A percentile compares a stretch with the other conserved stretches of the same genome.
Conservation (phyloP, 2,797 vertebrate genomes). For the Lagorchestes hirsutus region DNA sequence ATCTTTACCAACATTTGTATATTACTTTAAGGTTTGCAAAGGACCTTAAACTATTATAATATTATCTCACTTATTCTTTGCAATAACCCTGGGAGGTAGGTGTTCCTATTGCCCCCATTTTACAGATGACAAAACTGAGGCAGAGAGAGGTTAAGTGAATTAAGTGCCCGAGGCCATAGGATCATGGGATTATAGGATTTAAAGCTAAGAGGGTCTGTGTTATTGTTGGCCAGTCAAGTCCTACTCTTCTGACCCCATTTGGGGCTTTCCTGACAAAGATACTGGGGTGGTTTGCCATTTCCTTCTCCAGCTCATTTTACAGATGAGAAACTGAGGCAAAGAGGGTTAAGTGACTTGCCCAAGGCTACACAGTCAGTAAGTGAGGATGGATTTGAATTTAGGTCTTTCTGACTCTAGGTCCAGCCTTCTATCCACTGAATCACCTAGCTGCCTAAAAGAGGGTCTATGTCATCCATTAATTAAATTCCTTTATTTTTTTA, state of each 20-base stretch:
- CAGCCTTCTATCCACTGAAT: background rate
- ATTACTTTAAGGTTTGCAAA: no score
- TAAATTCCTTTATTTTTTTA: background rate
- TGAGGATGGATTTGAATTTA: background rate
- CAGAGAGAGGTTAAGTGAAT: background rate
- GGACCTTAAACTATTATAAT: no score
- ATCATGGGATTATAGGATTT: background rate
- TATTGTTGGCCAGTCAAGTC: background rate
- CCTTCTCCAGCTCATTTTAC: background rate
- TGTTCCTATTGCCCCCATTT: background rate
- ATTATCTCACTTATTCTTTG: no score
- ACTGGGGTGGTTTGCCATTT: background rate
- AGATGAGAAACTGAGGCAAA: background rate
- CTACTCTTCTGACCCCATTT: background rate
- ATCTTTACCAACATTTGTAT: no score
- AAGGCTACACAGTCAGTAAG: background rate
- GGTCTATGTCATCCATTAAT: background rate
- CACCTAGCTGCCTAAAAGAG: background rate
- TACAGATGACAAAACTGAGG: background rate
- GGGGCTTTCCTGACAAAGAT: background rate
- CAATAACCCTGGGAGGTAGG: no score
- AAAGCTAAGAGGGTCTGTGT: background rate
- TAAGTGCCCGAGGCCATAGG: background rate
- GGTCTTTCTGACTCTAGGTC: background rate
- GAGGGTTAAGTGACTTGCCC: background rate